phyloP scores from a whole-genome alignment of 1,140 invertebrate genomes.

The Glomeris maerens region DNA sequence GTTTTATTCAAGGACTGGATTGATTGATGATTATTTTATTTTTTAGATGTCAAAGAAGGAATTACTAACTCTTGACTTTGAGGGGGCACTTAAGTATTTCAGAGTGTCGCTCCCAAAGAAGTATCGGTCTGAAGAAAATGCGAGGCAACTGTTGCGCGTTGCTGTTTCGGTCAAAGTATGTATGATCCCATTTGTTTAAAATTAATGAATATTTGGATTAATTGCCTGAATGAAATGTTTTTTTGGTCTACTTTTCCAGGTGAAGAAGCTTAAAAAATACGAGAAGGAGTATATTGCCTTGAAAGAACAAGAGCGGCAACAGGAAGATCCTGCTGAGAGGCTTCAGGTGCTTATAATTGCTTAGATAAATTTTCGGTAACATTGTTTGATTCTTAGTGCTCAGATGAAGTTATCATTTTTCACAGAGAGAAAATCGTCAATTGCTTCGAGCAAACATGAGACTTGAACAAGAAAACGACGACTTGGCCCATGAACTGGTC shows the following conservation, averaged over 20 bases:
- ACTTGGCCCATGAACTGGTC: conserved; percentile 46
- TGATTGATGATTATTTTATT: conserved; percentile 7
- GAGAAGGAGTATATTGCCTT: conserved; percentile 76
- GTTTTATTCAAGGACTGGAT: not conserved
- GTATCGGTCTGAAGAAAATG: conserved; percentile 77
- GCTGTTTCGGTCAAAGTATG: conserved; percentile 75
- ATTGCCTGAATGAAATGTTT: conserved; percentile 1
- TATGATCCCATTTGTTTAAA: not conserved
- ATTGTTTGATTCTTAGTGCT: not conserved
- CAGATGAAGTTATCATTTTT: no score
- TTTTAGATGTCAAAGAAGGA: conserved; percentile 71
- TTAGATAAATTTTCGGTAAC: conserved; percentile 3
- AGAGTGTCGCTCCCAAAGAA: conserved; percentile 91
- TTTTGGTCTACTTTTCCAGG: conserved; percentile 21
- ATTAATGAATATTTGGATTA: conserved; percentile 1
- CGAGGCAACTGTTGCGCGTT: conserved; percentile 71
- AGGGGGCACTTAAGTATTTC: conserved; percentile 81
- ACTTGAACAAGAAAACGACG: conserved; percentile 49
- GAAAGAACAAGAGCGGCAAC: conserved; percentile 46
- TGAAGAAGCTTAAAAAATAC: conserved; percentile 86
- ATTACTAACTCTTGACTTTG: conserved; percentile 88
- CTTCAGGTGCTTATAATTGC: conserved; percentile 3
- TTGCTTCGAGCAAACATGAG: conserved; percentile 37
- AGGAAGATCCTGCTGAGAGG: conserved; percentile 42
- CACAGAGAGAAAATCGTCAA: conserved; percentile 41